A percentile compares a stretch with the other conserved stretches of the same genome.
phyloP scores from a whole-genome alignment of 1,140 invertebrate genomes.

The Dendrolimus kikuchii region DNA sequence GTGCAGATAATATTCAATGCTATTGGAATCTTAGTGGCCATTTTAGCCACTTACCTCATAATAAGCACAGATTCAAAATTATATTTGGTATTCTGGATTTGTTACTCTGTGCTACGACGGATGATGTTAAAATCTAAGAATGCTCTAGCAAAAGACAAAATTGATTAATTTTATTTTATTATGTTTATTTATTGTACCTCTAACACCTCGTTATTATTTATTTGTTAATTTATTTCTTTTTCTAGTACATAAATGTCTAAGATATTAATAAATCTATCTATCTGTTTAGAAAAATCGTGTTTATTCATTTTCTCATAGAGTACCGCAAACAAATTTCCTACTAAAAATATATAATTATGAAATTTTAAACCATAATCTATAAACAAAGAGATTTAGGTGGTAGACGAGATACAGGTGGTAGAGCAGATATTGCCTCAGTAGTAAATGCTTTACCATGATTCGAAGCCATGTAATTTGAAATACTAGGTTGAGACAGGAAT shows the following conservation, averaged over 20 bases:
- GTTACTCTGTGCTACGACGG: slow-evolving; percentile 46
- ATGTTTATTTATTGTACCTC: slow-evolving; percentile 2
- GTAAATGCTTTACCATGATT: no score
- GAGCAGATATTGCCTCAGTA: no score
- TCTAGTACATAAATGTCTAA: neutral
- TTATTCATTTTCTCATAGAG: no score
- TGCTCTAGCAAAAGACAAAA: slow-evolving; percentile 22
- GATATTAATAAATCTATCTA: slow-evolving; percentile 9
- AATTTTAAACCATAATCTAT: no score
- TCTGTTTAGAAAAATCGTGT: neutral
- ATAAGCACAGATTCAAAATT: slow-evolving; percentile 48
- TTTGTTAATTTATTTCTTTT: neutral
- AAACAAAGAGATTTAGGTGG: no score
- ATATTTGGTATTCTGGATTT: slow-evolving; percentile 53
- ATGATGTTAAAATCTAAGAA: slow-evolving; percentile 38
- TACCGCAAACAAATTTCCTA: no score
- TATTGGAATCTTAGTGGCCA: slow-evolving; percentile 39
- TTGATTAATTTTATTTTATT: slow-evolving; percentile 1
- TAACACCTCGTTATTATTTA: neutral
- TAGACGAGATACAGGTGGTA: no score
- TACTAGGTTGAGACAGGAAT: no score
- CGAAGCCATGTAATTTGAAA: no score
- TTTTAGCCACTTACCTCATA: slow-evolving; percentile 49
- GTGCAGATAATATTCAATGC: slow-evolving; percentile 33
- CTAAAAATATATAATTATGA: no score